These are phyloP conservation scores for Bombus sylvicola DNA, from an alignment of 1,140 invertebrate species.

Conservation along the genomic window DNA sequence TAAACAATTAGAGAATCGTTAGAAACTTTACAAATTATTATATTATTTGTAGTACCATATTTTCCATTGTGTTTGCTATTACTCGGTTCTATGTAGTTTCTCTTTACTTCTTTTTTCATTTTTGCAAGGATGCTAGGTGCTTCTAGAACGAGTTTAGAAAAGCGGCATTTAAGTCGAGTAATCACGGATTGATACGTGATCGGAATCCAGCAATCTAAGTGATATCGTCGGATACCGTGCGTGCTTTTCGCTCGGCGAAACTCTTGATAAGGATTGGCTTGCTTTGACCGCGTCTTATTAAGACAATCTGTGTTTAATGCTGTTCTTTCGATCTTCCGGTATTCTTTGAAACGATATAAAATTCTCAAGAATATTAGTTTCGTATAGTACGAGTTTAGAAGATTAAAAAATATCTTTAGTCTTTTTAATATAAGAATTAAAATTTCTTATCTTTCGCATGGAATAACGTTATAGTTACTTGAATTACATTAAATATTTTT, in stretches of 20 bases:
- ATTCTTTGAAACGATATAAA: neutral
- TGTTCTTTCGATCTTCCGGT: neutral
- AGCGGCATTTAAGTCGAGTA: conserved; percentile 33
- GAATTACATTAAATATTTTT: neutral
- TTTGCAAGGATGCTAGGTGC: neutral
- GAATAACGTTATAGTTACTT: neutral
- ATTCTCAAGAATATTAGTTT: neutral
- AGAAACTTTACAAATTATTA: neutral
- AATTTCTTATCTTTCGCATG: neutral
- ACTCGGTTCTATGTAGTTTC: neutral
- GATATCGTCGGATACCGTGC: conserved; percentile 35
- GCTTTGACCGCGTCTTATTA: conserved; percentile 11
- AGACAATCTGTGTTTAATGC: conserved; percentile 13
- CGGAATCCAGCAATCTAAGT: conserved; percentile 43
- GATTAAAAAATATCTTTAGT: neutral
- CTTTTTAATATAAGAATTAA: neutral
- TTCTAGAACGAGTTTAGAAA: conserved; percentile 15
- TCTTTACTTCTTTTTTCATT: neutral
- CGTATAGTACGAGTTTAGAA: neutral
- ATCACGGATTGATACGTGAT: conserved; percentile 55
- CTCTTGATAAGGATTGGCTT: conserved; percentile 6
- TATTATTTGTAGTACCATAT: neutral
- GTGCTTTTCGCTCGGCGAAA: conserved; percentile 19
- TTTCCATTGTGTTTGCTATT: too few relatives aligned
- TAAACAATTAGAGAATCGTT: too few relatives aligned